Conservation (phyloP, 1,140 invertebrate species). For the Drosophila repleta region DNA sequence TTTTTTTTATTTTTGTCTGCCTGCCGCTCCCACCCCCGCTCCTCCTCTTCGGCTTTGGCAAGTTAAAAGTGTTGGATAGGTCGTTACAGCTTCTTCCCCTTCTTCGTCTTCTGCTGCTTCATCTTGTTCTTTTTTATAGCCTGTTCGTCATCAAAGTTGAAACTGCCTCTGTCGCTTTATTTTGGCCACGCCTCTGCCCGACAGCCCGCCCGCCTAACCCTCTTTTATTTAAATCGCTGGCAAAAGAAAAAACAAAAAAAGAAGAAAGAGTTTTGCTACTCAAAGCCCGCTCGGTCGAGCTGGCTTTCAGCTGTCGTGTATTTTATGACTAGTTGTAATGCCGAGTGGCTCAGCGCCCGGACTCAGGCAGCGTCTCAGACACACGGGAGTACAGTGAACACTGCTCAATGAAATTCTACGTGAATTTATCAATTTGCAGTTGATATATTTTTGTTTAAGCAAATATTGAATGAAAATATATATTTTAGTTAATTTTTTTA, state of each 20-base stretch:
- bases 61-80: no score
- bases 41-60: no score
- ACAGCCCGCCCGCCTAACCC: slow-evolving; percentile 1
- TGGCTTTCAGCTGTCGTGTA: slow-evolving; percentile 43
- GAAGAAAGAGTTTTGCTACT: background rate
- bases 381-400: slow-evolving; percentile 20
- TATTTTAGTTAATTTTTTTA: no score
- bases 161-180: slow-evolving; percentile 65
- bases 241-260: slow-evolving; percentile 28
- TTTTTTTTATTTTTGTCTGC: background rate
- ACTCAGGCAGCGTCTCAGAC: slow-evolving; percentile 16
- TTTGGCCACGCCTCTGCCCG: background rate
- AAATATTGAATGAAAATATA: no score
- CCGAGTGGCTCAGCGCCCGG: slow-evolving; percentile 47
- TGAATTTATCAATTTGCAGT: no score
- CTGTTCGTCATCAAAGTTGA: slow-evolving; percentile 66
- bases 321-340: slow-evolving; percentile 64
- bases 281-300: background rate
- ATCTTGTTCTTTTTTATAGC: slow-evolving; percentile 33
- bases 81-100: no score
- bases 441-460: no score
- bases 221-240: slow-evolving; percentile 74
- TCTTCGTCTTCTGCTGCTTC: slow-evolving; percentile 7
- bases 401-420: background rate
- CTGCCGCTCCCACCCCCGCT: no score